Base-by-base conservation (phyloP, 2,113 vertebrate species). In the Synodontis membranacea region DNA sequence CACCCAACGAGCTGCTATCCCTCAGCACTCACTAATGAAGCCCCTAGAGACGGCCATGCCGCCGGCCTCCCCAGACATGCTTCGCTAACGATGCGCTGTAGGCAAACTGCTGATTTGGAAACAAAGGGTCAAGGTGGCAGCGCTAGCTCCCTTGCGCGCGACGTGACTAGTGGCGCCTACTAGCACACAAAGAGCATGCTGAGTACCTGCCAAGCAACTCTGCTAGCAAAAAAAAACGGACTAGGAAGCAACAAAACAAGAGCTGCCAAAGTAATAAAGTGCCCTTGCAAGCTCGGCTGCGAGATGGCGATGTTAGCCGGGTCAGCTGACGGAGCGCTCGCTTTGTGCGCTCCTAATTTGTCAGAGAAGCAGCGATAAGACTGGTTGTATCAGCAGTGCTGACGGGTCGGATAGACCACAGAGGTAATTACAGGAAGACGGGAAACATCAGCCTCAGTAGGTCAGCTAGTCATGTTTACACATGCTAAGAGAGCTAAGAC, bases 41-140 rank as follows among this genome's bases (percentile, higher is more conserved):
- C 90, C 94, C 91, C 94, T 84, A 91, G 94, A 95, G 94, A 93
- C 92, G 52, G 84, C 90, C 34, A 91, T 85, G 91, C 90, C 89
- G 84, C 92, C 91, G 90, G 86, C 89, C 90, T 89, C 92, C 91
- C 93, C 50, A 91, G 89, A 87, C 89, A 89, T 90, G 86, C 91
- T 66, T n/a, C 70, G 85, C 86, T 93, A 95, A 78, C 93, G 91
- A 93, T 94, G 90, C 70, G 81, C 93, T 91, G 92, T 88, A 93
- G 90, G 88, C 90, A 93, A 93, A 93, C 87, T 91, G 93, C 92
- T 94, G 91, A 93, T 95, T 93, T 93, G 91, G 91, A 92, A 95
- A 92, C 84, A 91, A 78, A 90, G 90, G 91, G 89, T 95, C 90
- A 90, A 86, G 92, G 75, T 78, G 88, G 84, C 86, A 86, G 80